A percentile compares a stretch with the other conserved stretches of the same genome.
phyloP scores from a whole-genome alignment of 2,888 invertebrate genomes.

The Lasioglossum calceatum region DNA sequence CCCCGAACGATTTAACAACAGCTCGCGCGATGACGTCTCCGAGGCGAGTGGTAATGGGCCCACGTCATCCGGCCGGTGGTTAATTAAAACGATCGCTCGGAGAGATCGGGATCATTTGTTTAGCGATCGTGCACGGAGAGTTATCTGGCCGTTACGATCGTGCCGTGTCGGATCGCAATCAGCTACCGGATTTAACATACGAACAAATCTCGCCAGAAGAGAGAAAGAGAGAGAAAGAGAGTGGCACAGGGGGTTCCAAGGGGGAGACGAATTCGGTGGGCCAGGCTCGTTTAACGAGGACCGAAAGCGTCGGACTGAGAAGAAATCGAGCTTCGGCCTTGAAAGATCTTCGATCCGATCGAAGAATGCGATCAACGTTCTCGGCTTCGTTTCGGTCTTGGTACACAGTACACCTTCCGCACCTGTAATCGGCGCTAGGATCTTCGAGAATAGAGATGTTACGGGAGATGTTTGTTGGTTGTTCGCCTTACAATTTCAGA shows the following conservation, averaged over 20 bases:
- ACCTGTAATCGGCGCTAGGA: not conserved
- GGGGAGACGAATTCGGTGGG: not conserved
- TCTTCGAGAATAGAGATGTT: not conserved
- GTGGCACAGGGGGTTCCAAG: not conserved
- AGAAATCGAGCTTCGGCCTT: not conserved
- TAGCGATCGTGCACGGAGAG: constrained; percentile 75
- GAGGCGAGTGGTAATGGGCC: constrained; percentile 43
- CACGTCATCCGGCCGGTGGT: constrained; percentile 56
- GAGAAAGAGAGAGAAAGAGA: not conserved
- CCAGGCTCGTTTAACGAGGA: constrained; percentile 1
- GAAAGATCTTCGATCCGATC: not conserved
- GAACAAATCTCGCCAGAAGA: constrained; percentile 60
- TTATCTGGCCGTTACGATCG: constrained; percentile 78
- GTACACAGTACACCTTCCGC: not conserved
- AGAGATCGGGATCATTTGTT: constrained; percentile 77
- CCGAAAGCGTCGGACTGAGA: not conserved
- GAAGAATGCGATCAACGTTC: not conserved
- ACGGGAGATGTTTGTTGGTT: not conserved
- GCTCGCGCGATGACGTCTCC: constrained; percentile 43
- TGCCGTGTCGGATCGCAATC: constrained; percentile 80
- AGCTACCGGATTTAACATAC: constrained; percentile 79
- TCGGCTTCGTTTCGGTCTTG: not conserved
- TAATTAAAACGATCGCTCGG: constrained; percentile 76
- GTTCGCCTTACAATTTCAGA: no score
- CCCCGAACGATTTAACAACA: constrained; percentile 53